Evolutionary conservation across 2,797 vertebrate species (phyloP), one percentile per base, ranked within the genome.

Genomic region (Malurus leucopterus): DNA sequence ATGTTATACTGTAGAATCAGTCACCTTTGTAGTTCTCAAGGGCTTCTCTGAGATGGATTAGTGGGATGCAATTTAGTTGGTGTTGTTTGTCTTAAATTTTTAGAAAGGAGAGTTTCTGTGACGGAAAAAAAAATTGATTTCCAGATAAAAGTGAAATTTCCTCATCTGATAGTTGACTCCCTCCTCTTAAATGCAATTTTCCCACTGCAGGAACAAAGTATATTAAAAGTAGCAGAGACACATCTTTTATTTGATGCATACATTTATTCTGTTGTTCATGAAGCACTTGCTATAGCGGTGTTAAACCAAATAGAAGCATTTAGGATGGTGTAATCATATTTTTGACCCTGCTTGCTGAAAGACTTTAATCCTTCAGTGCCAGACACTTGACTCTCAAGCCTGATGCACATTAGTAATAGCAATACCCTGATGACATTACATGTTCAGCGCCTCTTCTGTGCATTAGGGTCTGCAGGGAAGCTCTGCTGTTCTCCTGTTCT

Each of bases 141-240:
- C 76, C 32, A 89, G 69, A 65, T 84, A 63, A 84, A 78, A 62
- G 1, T 41, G 73, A 47, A 74, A 65, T 58, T 64, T 80, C 61
- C 54, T 80, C 8, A 64, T 54, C 65, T 34, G 21, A 11, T 51
- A 38, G 67, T 67, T 70, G 57, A 84, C 27, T 36, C 40, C 36
- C 12, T 68, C 27, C 40, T 47, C 36, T 69, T 46, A 27, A 70
- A 55, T 29, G 43, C 40, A 49, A 22, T 65, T 91, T 63, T 61
- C 0, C 59, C 32, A 6, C 62, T 51, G 29, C 38, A 50, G 63
- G 82, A 74, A 12, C 3, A 0, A 2, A 20, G 19, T 44, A 1
- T 10, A 20, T 59, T 30, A 16, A 4, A 59, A 32, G 79, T 51
- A 70, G 75, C 69, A 85, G 77, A 67, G 27, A 22, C 26, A 38